These are phyloP conservation scores for Channallabes apus DNA, from an alignment of 2,797 vertebrate genomes.

Conservation along the genomic window DNA sequence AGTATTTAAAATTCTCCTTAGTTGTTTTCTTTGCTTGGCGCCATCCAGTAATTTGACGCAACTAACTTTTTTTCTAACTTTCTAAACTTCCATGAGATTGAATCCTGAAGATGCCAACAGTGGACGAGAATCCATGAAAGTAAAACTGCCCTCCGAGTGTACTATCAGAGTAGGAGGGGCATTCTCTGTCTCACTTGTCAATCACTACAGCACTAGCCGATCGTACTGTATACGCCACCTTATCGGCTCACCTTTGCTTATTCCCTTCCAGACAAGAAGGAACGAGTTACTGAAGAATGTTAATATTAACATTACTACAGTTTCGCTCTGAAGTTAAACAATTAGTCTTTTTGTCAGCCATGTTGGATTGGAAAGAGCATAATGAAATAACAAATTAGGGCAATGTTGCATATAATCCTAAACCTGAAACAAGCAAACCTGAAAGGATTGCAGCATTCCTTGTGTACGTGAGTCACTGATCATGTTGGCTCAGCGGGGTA, in stretches of 20 bases:
- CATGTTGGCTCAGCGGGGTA: neutral
- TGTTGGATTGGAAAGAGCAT: neutral
- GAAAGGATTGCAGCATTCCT: neutral
- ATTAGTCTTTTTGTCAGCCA: neutral
- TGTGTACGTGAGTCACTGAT: neutral
- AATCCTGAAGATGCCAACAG: neutral
- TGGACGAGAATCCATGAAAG: no score
- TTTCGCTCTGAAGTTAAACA: neutral
- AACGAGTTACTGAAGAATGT: neutral
- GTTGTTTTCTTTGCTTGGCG: no score
- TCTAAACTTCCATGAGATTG: neutral
- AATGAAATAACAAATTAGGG: neutral
- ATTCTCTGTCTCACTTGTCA: neutral
- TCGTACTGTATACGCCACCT: neutral
- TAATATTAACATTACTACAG: neutral
- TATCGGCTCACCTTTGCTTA: neutral
- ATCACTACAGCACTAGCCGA: neutral
- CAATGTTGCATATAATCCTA: neutral
- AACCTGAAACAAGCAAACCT: neutral
- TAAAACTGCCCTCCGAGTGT: no score
- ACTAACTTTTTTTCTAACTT: no score
- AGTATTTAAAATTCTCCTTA: no score
- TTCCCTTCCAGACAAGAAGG: neutral
- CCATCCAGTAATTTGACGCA: no score
- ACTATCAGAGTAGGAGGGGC: neutral